These are phyloP conservation scores for Chesias legatella DNA, from an alignment of 2,888 invertebrate species.

Conservation along the genomic window DNA sequence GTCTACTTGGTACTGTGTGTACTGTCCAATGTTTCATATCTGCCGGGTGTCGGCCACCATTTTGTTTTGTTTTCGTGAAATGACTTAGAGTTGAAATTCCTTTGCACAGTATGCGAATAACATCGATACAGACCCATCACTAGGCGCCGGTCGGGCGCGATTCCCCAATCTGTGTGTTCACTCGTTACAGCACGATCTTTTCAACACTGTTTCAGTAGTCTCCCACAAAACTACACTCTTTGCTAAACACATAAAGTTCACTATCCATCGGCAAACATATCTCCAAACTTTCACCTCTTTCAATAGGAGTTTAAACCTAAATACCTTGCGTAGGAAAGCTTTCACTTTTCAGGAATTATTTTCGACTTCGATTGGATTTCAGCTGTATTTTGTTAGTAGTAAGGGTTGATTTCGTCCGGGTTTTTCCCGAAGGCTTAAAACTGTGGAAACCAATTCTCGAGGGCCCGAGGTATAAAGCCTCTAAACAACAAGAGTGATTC, in stretches of 20 bases:
- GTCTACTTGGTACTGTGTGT: no score
- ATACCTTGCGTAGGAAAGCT: slow-evolving; percentile 77
- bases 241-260: slow-evolving; percentile 35
- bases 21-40: no score
- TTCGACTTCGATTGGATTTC: slow-evolving; percentile 43
- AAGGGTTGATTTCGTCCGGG: slow-evolving; percentile 40
- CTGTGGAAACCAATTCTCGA: slow-evolving; percentile 74
- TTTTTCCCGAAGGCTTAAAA: slow-evolving; percentile 76
- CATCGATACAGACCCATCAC: slow-evolving; percentile 51
- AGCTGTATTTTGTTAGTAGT: slow-evolving; percentile 37
- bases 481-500: slow-evolving; percentile 76
- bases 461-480: slow-evolving; percentile 67
- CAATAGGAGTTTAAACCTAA: slow-evolving; percentile 79
- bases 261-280: slow-evolving; percentile 33
- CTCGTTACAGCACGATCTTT: slow-evolving; percentile 76
- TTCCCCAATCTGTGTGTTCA: slow-evolving; percentile 73
- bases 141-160: slow-evolving; percentile 60
- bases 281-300: slow-evolving; percentile 79
- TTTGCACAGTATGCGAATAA: slow-evolving; percentile 20
- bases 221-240: slow-evolving; percentile 43
- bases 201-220: slow-evolving; percentile 50
- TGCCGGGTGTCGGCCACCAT: no score
- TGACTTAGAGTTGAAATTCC: slow-evolving; percentile 38
- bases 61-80: background rate
- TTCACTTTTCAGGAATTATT: slow-evolving; percentile 80